Evolutionary conservation across 2,113 vertebrate genomes (phyloP), one percentile per base, ranked within the genome.

Genomic region (Microcebus lehilahytsara): DNA sequence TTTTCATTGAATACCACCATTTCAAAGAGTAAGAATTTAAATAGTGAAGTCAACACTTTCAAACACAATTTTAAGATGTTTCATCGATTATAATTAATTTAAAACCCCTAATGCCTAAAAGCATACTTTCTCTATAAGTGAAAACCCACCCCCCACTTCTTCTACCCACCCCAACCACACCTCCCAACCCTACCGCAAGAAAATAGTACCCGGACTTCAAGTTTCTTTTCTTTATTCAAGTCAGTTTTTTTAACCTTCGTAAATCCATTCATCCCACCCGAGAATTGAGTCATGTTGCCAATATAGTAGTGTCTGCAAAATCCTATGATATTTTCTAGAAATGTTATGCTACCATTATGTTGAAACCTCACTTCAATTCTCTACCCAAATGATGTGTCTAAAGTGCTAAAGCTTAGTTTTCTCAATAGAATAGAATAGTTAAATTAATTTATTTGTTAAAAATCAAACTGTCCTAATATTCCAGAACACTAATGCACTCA

Each of bases 321-420:
- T 74, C 20, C 23, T 74, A 42, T 42, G 40, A 13, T 88, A 74
- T 64, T 93, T 84, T 79, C 49, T 91, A 12, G 60, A 97, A 93
- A 62, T 95, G 69, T 40, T 93, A 56, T 53, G 37, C 84, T 77
- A 66, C 77, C 14, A 2, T 78, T 80, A 81, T 77, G 16, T 85
- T 85, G 42, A 91, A 91, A 67, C 22, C 9, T 66, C 56, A 74
- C 77, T 85, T 83, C 85, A 91, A 88, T 95, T 95, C 64, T 87
- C 71, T 84, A 6, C 40, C 66, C 23, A 74, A n/a, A 67, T 74
- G 67, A 51, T 79, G 16, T 74, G 9, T 74, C 78, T 74, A 72
- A 94, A 85, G 49, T 58, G 79, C 56, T 92, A 85, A 92, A 74
- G n/a, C 37, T 66, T 72, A 60, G 71, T 53, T 91, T 85, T 9